Evolutionary conservation across 1,140 invertebrate species (phyloP), one percentile per base, ranked within the genome.

Genomic region (Vanessa atalanta): DNA sequence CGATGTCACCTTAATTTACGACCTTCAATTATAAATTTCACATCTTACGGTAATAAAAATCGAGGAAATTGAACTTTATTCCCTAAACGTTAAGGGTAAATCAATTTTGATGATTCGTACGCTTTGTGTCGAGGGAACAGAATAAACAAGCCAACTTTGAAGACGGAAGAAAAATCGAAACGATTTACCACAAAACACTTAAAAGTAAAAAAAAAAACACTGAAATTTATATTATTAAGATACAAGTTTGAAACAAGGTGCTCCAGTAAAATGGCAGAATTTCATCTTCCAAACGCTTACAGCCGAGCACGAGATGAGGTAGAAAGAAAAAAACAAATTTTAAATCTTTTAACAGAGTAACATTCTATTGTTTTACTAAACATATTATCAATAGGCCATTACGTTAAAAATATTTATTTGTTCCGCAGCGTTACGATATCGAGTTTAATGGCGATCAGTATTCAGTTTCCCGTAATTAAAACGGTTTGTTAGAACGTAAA

Each of bases 1-100:
- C 89, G 89, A 86, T 92, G 90, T 92, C 90, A 92, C 89, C 88
- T 92, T 91, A 90, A 92, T 92, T 91, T 92, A 92, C 89, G 88
- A 82, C 85, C 85, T 85, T 84, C 89, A 91, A 92, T 92, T 92
- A 92, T 90, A 91, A 91, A 91, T 87, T 91, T 89, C 84, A 87
- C 88, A 89, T 89, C 85, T 83, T 82, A 77, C 71, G 26, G 15
- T n/a, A 47, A 8, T 3, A 20, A 26, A 48, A 53, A 60, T 12
- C 11, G 26, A 43, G 43, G 75, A 80, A 70, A 37, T 57, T 79
- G 13, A 71, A 76, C 78, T 76, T 63, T 81, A 79, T 70, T 57
- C 48, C 53, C 15, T 47, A 53, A 0, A 9, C 12, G 20, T 20
- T 66, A 66, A 61, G 14, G 23, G 20, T 15, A 31, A 15, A 31